Conservation (phyloP, 2,888 invertebrate species). For the Cheilosia pagana region DNA sequence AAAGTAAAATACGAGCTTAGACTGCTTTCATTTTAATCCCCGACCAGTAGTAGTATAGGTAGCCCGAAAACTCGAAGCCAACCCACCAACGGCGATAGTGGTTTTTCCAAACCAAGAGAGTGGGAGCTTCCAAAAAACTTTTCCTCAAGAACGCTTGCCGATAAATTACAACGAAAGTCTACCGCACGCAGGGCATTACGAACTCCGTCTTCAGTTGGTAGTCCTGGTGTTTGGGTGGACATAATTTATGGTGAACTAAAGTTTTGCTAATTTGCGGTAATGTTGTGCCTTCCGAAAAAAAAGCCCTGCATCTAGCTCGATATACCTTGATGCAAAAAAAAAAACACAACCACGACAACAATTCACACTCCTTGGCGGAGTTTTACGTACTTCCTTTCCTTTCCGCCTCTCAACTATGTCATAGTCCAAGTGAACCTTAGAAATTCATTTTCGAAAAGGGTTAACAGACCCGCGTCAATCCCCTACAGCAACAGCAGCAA, state of each 20-base stretch:
- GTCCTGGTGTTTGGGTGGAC: conserved; percentile 59
- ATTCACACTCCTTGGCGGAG: conserved; percentile 42
- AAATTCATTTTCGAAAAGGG: conserved; percentile 65
- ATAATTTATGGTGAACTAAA: conserved; percentile 78
- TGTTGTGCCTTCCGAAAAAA: conserved; percentile 76
- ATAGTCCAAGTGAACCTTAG: conserved; percentile 59
- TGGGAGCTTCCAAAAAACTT: conserved; percentile 54
- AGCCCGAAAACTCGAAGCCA: conserved; percentile 18
- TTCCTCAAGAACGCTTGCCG: conserved; percentile 67
- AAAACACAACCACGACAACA: conserved; percentile 25
- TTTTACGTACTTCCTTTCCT: conserved; percentile 2
- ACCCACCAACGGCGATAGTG: conserved; percentile 23
- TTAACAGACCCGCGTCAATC: conserved; percentile 32
- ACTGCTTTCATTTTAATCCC: conserved; percentile 7
- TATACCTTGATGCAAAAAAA: conserved; percentile 17
- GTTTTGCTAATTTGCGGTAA: conserved; percentile 84
- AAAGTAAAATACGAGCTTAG: conserved; percentile 54
- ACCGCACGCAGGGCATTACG: conserved; percentile 71
- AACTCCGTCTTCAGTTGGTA: conserved; percentile 54
- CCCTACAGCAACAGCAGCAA: conserved; percentile 17
- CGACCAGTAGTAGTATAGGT: neutral
- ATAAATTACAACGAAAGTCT: conserved; percentile 74
- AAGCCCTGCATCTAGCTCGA: conserved; percentile 19
- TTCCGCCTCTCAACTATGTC: conserved; percentile 29
- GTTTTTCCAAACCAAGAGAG: conserved; percentile 16